Conservation (phyloP, 2,797 vertebrate genomes). For the Salarias fasciatus region DNA sequence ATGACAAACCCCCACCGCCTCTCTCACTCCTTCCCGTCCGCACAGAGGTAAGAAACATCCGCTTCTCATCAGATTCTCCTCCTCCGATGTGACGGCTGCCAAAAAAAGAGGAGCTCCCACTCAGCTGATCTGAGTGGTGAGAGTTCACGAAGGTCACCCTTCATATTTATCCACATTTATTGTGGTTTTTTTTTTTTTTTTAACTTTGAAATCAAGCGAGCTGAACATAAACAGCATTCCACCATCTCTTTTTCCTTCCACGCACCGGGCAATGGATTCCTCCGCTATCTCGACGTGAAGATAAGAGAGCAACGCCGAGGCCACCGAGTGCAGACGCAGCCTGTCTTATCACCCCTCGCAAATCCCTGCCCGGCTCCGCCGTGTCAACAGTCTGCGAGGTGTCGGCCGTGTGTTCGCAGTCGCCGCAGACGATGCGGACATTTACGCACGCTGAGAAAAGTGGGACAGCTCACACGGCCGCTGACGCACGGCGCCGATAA, state of each 20-base stretch:
- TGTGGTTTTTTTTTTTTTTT: no score
- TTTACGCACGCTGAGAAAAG: conserved; percentile 24
- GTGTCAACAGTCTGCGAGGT: conserved; percentile 40
- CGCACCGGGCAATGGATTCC: conserved; percentile 62
- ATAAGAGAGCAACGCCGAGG: conserved; percentile 63
- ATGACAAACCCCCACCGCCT: conserved; percentile 25
- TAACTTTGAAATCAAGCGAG: no score
- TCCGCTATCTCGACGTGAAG: conserved; percentile 58
- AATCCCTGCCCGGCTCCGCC: conserved; percentile 31
- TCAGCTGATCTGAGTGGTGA: no score
- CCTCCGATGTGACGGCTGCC: no score
- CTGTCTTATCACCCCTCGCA: conserved; percentile 65
- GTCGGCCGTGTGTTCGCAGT: conserved; percentile 47
- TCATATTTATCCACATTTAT: no score
- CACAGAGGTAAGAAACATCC: neutral
- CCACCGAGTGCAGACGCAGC: conserved; percentile 49
- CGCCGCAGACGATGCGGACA: conserved; percentile 26
- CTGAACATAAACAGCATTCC: no score
- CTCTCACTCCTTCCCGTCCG: neutral
- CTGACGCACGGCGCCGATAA: conserved; percentile 49
- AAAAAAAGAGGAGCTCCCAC: no score
- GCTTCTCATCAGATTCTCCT: neutral
- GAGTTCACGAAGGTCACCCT: no score
- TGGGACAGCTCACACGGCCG: conserved; percentile 12
- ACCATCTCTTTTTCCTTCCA: neutral